Percentiles rank a stretch among this genome's conserved stretches.
These are phyloP conservation scores for Nephrotoma guestfalica DNA, from an alignment of 2,888 invertebrate species.

Conservation along the genomic window DNA sequence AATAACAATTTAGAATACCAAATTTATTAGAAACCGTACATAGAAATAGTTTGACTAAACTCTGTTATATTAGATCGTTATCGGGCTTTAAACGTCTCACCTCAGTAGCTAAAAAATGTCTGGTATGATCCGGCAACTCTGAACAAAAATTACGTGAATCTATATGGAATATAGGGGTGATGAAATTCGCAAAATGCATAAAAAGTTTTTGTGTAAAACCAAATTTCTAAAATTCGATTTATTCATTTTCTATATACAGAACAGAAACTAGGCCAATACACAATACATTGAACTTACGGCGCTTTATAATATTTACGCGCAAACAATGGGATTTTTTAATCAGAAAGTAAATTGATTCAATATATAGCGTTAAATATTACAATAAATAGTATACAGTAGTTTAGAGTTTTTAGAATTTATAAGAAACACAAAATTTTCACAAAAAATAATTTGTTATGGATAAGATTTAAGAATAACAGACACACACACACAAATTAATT, in stretches of 20 bases:
- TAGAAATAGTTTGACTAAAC: not conserved
- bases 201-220: not conserved
- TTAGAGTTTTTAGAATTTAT: not conserved
- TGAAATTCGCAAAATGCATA: not conserved
- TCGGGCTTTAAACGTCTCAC: not conserved
- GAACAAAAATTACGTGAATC: not conserved
- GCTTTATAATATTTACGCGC: not conserved
- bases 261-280: not conserved
- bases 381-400: not conserved
- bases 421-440: not conserved
- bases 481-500: not conserved
- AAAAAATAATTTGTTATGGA: not conserved
- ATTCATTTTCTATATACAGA: not conserved
- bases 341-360: not conserved
- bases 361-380: not conserved
- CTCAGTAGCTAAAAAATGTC: not conserved
- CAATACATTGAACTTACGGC: not conserved
- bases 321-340: not conserved
- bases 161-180: not conserved
- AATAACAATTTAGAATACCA: not conserved
- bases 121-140: not conserved
- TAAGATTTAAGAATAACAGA: not conserved
- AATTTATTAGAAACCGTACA: not conserved
- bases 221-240: not conserved
- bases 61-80: not conserved